A percentile compares a stretch with the other conserved stretches of the same genome.
Conservation (phyloP, 2,888 invertebrate genomes). For the Sicus ferrugineus region DNA sequence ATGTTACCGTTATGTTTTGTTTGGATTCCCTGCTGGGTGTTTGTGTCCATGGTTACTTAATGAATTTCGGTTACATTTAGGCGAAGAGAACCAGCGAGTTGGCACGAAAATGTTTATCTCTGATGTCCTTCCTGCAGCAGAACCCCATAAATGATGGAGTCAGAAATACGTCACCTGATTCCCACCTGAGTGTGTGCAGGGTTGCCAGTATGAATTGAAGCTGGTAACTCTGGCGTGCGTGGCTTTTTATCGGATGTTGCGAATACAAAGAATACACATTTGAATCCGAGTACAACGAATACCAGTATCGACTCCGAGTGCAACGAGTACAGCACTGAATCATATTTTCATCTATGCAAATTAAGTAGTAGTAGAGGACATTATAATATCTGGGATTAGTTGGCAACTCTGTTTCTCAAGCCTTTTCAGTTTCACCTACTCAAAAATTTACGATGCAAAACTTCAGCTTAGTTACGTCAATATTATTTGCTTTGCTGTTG, state of each 20-base stretch:
- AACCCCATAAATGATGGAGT: neutral
- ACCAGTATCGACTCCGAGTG: no score
- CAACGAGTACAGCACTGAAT: no score
- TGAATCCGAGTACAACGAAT: no score
- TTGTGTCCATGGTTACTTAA: conserved; percentile 30
- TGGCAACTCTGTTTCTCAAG: conserved; percentile 10
- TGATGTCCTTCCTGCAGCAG: conserved; percentile 7
- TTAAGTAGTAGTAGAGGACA: no score
- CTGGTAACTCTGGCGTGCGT: no score
- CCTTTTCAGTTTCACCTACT: neutral
- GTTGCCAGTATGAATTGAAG: conserved; percentile 20
- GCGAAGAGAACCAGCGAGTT: conserved; percentile 10
- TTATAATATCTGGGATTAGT: no score
- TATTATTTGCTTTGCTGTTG: neutral
- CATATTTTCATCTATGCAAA: no score
- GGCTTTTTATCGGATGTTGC: no score
- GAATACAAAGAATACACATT: no score
- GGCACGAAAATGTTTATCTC: conserved; percentile 18
- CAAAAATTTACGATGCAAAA: conserved; percentile 10
- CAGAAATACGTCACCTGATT: conserved; percentile 4
- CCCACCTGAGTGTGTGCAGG: neutral
- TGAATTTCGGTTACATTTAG: conserved; percentile 7
- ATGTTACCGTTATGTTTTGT: conserved; percentile 18
- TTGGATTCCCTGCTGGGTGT: conserved; percentile 6
- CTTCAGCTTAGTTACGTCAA: neutral